These are phyloP conservation scores for Chloropsis hardwickii DNA, from an alignment of 2,113 vertebrate species.

Conservation along the genomic window DNA sequence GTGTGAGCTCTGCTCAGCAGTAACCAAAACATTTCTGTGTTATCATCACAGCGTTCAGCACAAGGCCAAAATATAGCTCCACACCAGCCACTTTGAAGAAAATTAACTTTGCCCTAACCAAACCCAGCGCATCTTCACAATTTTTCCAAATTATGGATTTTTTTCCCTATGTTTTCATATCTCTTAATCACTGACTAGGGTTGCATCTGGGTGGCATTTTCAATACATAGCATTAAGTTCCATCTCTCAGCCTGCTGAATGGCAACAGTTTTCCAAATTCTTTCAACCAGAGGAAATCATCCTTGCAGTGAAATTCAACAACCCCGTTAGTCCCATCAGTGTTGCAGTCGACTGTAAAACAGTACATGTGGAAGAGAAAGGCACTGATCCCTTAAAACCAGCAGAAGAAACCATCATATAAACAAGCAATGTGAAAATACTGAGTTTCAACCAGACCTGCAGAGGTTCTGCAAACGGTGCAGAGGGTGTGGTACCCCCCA, in stretches of 20 bases:
- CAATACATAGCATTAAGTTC: not conserved
- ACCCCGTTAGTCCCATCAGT: not conserved
- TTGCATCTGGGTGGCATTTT: not conserved
- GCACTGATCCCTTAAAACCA: not conserved
- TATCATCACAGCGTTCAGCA: not conserved
- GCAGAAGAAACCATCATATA: not conserved
- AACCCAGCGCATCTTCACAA: not conserved
- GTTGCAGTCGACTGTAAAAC: accelerated
- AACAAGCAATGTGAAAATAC: not conserved
- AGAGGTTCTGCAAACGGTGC: not conserved
- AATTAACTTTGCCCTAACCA: not conserved
- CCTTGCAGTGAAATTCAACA: not conserved
- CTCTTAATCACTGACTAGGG: not conserved
- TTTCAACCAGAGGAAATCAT: not conserved
- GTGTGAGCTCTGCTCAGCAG: not conserved
- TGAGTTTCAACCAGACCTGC: not conserved
- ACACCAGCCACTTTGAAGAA: not conserved
- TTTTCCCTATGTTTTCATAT: not conserved
- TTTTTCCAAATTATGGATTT: not conserved
- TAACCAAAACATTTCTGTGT: not conserved
- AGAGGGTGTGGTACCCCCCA: not conserved
- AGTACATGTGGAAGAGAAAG: not conserved
- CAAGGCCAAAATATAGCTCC: not conserved
- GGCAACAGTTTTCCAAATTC: not conserved
- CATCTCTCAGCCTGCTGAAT: not conserved